Evolutionary conservation across 2,113 vertebrate genomes (phyloP).

Genomic region (Herpetotheres cachinnans): DNA sequence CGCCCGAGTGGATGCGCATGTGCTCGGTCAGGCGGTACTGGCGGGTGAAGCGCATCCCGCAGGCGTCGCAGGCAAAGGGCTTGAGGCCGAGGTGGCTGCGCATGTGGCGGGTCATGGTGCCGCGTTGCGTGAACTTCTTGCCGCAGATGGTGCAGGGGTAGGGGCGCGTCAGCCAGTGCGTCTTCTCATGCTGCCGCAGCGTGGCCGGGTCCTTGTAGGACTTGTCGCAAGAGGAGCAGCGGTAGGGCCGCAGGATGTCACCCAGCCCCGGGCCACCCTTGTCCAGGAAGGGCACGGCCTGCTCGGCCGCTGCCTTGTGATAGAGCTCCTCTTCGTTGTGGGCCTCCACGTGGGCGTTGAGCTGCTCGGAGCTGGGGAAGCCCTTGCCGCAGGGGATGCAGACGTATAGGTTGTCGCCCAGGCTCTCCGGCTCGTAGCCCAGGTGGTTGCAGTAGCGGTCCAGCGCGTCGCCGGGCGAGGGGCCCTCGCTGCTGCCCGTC

Average conservation of each 20-base stretch:
- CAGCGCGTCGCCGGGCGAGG: conserved; percentile 84
- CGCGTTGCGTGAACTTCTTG: conserved; percentile 99
- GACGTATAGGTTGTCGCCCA: conserved; percentile 96
- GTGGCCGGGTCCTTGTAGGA: conserved; percentile 99
- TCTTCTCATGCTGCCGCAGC: conserved; percentile 96
- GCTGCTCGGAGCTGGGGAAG: conserved; percentile 97
- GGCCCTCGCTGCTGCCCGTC: conserved; percentile 93
- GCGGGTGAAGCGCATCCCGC: conserved; percentile 98
- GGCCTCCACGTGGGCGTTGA: conserved; percentile 97
- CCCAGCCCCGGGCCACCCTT: conserved; percentile 82
- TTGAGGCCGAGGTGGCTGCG: conserved; percentile 97
- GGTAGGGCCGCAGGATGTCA: conserved; percentile 90
- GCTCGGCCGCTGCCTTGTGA: conserved; percentile 78
- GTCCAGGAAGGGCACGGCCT: conserved; percentile 80
- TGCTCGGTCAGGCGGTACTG: conserved; percentile 99
- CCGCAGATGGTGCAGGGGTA: conserved; percentile 99
- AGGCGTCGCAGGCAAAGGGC: conserved; percentile 96
- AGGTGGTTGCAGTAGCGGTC: conserved; percentile 89
- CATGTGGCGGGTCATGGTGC: conserved; percentile 99
- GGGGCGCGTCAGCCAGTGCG: conserved; percentile 96
- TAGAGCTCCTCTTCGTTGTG: conserved; percentile 96
- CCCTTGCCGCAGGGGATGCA: conserved; percentile 98
- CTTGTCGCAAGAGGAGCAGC: conserved; percentile 93
- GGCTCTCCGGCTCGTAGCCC: conserved; percentile 93
- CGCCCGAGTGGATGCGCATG: conserved; percentile 99